Conservation (phyloP, 2,888 invertebrate genomes). For the Dioctria rufipes region DNA sequence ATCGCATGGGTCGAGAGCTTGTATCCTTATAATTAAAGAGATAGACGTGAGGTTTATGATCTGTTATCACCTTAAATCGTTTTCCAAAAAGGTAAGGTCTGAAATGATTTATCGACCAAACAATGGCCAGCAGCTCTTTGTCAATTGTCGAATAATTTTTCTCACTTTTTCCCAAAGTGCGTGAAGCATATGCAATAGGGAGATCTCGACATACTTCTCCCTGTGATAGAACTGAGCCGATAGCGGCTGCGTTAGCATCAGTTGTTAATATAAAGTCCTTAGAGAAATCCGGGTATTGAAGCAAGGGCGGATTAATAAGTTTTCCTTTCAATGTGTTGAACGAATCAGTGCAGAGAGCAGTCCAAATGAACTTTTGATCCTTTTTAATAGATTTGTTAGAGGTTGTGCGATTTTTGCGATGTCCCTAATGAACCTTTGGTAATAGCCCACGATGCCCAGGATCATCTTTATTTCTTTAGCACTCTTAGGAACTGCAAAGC, state of each 20-base stretch:
- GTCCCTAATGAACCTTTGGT: constrained; percentile 48
- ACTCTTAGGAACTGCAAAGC: constrained; percentile 57
- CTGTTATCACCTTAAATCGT: constrained; percentile 62
- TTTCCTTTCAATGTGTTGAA: constrained; percentile 36
- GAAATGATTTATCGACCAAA: not conserved
- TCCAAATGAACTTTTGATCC: constrained; percentile 10
- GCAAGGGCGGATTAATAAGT: constrained; percentile 61
- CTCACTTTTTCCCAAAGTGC: constrained; percentile 61
- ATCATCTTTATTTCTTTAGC: constrained; percentile 61
- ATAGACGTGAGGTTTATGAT: constrained; percentile 63
- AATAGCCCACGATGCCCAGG: constrained; percentile 60
- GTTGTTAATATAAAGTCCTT: constrained; percentile 62
- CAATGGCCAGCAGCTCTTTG: constrained; percentile 59
- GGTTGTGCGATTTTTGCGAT: constrained; percentile 49
- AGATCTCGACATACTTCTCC: constrained; percentile 38
- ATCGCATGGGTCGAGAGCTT: constrained; percentile 61
- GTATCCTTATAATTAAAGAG: constrained; percentile 61
- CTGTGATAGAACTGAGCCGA: constrained; percentile 62
- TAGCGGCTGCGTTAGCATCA: constrained; percentile 62
- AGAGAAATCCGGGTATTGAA: constrained; percentile 66
- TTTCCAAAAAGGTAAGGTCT: constrained; percentile 23
- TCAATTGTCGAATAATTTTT: constrained; percentile 61
- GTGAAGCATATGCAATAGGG: constrained; percentile 62
- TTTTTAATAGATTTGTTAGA: constrained; percentile 27
- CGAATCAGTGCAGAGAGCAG: constrained; percentile 5